Base-by-base conservation (phyloP, 2,797 vertebrate species). In the Adelosebastes latens region DNA sequence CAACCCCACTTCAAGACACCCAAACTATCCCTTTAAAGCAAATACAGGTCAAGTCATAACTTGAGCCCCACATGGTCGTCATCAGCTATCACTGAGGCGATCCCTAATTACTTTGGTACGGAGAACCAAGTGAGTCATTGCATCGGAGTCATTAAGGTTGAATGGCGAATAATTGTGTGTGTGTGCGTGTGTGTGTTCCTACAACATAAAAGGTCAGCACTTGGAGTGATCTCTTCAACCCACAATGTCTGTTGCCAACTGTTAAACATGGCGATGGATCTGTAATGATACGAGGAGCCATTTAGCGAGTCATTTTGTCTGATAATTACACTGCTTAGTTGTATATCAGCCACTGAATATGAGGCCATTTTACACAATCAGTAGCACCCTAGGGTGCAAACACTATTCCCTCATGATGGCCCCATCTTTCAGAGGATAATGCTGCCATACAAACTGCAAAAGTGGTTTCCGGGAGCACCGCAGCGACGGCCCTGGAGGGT, bases 381-480 rank as follows among this genome's bases (percentile, higher is more conserved):
- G 68, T 18, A 66, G 22, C 82, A 76, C 71, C 63, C 53, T 25
- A 24, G 67, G 56, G 77, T 71, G 72, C 55, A 81, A 79, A 81
- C 70, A 64, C 61, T 66, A 9, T 64, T 75, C 65, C 25, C 24
- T 73, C 55, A 18, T 34, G n/a, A 80, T 73, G 67, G 71, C n/a
- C 12, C 52, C 53, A 55, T 72, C 25, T 32, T 75, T 77, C 46
- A 29, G 14, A 66, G 62, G 42, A 78, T 77, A 75, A 77, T 69
- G 68, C 27, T 32, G n/a, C 22, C 52, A 62, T 69, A 69, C 18
- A 86, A 74, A 72, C 39, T 52, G 65, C 9, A 73, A n/a, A 65
- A 75, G 68, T 71, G 63, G 31, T 72, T 82, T 91, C 68, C 53
- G 69, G 75, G 62, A 73, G 75, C 77, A 72, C 62, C 32, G 24